A percentile compares a stretch with the other conserved stretches of the same genome.
phyloP scores from a whole-genome alignment of 2,888 invertebrate genomes.

The Muschampia plurimacula region DNA sequence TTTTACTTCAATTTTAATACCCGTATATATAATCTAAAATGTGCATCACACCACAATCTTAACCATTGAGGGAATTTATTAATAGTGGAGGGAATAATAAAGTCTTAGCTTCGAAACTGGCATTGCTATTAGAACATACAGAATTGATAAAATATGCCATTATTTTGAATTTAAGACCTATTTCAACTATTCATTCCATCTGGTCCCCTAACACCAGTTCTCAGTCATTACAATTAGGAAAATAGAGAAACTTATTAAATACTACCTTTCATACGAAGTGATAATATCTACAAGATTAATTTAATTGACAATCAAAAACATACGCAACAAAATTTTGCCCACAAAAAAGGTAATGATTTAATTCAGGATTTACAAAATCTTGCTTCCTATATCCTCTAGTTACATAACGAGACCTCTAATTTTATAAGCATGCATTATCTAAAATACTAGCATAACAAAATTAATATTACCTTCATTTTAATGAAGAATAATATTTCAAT shows the following conservation, averaged over 20 bases:
- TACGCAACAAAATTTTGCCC: conserved; percentile 7
- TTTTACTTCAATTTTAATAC: not conserved
- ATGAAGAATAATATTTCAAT: conserved; percentile 1
- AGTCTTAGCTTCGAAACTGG: conserved; percentile 69
- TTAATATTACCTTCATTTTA: conserved; percentile 1
- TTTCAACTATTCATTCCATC: conserved; percentile 61
- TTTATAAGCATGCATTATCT: conserved; percentile 14
- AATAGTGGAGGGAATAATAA: conserved; percentile 78
- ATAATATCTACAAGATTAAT: conserved; percentile 24
- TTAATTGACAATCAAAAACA: conserved; percentile 35
- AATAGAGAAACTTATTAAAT: conserved; percentile 21
- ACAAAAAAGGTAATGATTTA: not conserved
- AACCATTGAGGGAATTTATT: conserved; percentile 54
- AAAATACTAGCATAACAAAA: conserved; percentile 2
- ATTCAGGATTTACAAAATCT: conserved; percentile 6
- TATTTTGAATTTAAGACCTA: conserved; percentile 52
- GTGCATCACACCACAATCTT: conserved; percentile 55
- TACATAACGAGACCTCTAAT: not conserved
- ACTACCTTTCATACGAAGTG: conserved; percentile 45
- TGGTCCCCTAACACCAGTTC: conserved; percentile 77
- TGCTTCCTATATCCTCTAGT: not conserved
- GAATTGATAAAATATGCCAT: conserved; percentile 16
- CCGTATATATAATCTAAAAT: conserved; percentile 5
- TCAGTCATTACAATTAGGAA: conserved; percentile 48
- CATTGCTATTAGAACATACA: conserved; percentile 10